Evolutionary conservation across 2,113 vertebrate species (phyloP), one percentile per base, ranked within the genome.

Genomic region (Hoplias malabaricus): DNA sequence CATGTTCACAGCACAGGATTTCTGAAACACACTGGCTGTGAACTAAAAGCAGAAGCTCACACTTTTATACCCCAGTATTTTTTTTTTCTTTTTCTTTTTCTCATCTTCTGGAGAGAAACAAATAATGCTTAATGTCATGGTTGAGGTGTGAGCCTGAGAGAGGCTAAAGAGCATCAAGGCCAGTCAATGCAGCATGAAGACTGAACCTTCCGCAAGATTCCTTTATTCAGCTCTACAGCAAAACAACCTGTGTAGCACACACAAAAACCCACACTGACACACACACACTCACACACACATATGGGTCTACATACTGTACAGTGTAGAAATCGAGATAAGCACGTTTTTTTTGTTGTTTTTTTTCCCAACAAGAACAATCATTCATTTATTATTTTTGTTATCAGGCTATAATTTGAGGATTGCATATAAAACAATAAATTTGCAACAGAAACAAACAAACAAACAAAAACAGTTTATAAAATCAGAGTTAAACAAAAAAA

Each of bases 141-240:
- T 77, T 79, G 68, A 77, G 68, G 25, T 59, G 70, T 72, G 50
- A 79, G 74, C 73, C 29, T 75, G 72, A 50, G 72, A 75, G 53
- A 25, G 68, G 29, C 48, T 82, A 67, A 76, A 82, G 43, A 79
- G 78, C 67, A 82, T 82, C 76, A 75, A 79, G 76, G 59, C 76
- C 67, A 31, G 34, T 61, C 76, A 75, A 71, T 79, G 76, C 70
- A 66, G 75, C 80, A 74, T 76, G 78, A 77, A 68, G 74, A 50
- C 54, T 74, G 16, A 77, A 78, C 65, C 54, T 82, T 73, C 56
- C 54, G 46, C 40, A 77, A 75, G 57, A 16, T 33, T 75, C 76
- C 56, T 57, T 75, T 34, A 69, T 63, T 29, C 56, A 46, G 36
- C 48, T 40, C 69, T 25, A 66, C 6, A 42, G 57, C 67, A 70